Conservation (phyloP, 2,113 vertebrate species). For the Neodon shergylaensis region DNA sequence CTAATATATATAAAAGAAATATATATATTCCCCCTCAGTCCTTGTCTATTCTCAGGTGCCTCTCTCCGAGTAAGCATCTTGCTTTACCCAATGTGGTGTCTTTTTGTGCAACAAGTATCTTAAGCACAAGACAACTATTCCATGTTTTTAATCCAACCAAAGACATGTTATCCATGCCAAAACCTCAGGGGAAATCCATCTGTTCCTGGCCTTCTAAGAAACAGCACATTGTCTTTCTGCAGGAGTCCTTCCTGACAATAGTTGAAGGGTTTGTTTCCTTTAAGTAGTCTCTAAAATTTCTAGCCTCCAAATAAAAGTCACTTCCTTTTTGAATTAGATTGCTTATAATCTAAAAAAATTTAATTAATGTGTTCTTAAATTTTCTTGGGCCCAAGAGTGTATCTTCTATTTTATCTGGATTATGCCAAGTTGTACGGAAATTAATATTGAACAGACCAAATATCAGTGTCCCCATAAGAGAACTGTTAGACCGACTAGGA, state of each 20-base stretch:
- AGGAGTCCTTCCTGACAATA: not conserved
- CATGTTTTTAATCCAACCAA: slow-evolving; percentile 19
- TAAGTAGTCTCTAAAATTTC: not conserved
- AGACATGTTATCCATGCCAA: not conserved
- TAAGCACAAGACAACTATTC: slow-evolving; percentile 26
- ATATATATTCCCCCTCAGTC: not conserved
- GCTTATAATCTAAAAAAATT: slow-evolving; percentile 3
- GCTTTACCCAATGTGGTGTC: not conserved
- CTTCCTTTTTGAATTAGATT: not conserved
- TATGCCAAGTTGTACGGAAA: not conserved
- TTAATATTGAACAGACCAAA: slow-evolving; percentile 13
- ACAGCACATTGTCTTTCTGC: not conserved
- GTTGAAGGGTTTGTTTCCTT: not conserved
- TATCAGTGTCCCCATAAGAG: slow-evolving; percentile 4
- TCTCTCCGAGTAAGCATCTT: not conserved
- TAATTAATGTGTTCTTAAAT: slow-evolving; percentile 21
- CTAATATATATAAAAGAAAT: not conserved
- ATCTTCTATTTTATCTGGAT: slow-evolving; percentile 48
- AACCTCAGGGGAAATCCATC: not conserved
- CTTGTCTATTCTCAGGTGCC: not conserved
- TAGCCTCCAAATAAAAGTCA: not conserved
- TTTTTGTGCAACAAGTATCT: not conserved
- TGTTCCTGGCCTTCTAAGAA: not conserved
- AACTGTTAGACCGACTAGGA: not conserved
- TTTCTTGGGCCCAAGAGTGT: not conserved